phyloP scores from a whole-genome alignment of 2,797 vertebrate species.

The Steatocranus sp. region DNA sequence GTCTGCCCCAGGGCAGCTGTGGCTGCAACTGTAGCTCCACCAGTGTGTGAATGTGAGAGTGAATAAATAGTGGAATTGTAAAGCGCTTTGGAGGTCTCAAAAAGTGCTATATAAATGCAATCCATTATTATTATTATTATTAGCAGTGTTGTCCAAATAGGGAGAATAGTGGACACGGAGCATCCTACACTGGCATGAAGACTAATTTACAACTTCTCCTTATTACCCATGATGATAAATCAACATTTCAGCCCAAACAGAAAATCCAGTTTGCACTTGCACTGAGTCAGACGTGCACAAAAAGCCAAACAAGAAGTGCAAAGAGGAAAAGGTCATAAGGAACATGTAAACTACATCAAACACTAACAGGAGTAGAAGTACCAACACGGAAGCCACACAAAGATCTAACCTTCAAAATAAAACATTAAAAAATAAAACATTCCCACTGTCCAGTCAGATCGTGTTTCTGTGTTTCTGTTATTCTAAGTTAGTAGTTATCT shows the following conservation, averaged over 20 bases:
- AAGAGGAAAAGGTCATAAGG: not conserved
- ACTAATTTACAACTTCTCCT: not conserved
- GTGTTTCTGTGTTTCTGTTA: not conserved
- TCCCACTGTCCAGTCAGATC: not conserved
- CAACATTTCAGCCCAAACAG: not conserved
- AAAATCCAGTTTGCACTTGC: not conserved
- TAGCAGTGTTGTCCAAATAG: not conserved
- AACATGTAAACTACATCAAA: accelerated
- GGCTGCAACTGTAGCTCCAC: not conserved
- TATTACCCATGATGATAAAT: accelerated
- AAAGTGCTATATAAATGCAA: not conserved
- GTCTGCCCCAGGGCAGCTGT: not conserved
- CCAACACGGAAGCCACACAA: not conserved
- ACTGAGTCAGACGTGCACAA: not conserved
- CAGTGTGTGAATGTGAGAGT: not conserved
- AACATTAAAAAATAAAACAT: not conserved
- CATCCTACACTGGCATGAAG: not conserved
- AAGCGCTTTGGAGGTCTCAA: not conserved
- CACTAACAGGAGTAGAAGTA: not conserved
- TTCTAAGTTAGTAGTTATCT: not conserved
- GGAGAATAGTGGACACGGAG: not conserved
- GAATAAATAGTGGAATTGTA: not conserved
- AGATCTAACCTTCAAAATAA: not conserved
- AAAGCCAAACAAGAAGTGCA: not conserved
- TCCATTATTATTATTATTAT: not conserved